phyloP scores from a whole-genome alignment of 2,888 invertebrate species.

The Drosophila mayaguana region DNA sequence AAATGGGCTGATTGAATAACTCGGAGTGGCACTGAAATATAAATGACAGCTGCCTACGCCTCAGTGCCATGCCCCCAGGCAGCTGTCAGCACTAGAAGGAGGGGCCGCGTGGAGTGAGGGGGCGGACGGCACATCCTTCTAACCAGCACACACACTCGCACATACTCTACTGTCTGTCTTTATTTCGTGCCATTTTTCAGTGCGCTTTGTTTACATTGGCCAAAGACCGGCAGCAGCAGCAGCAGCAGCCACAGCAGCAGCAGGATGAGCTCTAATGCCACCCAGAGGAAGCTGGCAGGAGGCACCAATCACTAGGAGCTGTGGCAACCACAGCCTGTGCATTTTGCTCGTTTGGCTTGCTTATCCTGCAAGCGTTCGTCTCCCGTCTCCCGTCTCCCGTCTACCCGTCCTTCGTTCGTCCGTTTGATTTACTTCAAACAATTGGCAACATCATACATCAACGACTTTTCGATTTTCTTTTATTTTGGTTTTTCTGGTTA shows the following conservation, averaged over 20 bases:
- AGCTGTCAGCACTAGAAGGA: slow-evolving; percentile 55
- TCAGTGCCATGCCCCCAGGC: slow-evolving; percentile 17
- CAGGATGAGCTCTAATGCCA: slow-evolving; percentile 34
- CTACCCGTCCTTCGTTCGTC: not conserved
- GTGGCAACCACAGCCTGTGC: slow-evolving; percentile 51
- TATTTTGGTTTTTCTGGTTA: slow-evolving; percentile 30
- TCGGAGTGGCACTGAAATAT: slow-evolving; percentile 60
- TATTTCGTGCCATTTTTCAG: slow-evolving; percentile 71
- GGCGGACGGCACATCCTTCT: slow-evolving; percentile 35
- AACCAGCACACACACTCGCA: slow-evolving; percentile 3
- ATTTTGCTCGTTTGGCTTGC: slow-evolving; percentile 54
- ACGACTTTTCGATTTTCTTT: slow-evolving; percentile 57
- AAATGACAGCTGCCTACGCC: slow-evolving; percentile 54
- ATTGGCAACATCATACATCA: slow-evolving; percentile 82
- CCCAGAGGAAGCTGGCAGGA: slow-evolving; percentile 22
- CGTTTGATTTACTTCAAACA: slow-evolving; percentile 80
- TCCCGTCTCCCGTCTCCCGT: slow-evolving; percentile 1
- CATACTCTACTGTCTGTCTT: slow-evolving; percentile 30
- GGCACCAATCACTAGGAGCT: slow-evolving; percentile 51
- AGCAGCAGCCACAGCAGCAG: slow-evolving; percentile 8
- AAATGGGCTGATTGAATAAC: slow-evolving; percentile 71
- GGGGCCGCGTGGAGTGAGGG: not conserved
- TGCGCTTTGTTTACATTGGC: slow-evolving; percentile 68
- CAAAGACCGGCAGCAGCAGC: slow-evolving; percentile 27
- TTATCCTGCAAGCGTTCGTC: slow-evolving; percentile 42